Evolutionary conservation across 2,113 vertebrate genomes (phyloP).

Genomic region (Diphyllodes magnificus): DNA sequence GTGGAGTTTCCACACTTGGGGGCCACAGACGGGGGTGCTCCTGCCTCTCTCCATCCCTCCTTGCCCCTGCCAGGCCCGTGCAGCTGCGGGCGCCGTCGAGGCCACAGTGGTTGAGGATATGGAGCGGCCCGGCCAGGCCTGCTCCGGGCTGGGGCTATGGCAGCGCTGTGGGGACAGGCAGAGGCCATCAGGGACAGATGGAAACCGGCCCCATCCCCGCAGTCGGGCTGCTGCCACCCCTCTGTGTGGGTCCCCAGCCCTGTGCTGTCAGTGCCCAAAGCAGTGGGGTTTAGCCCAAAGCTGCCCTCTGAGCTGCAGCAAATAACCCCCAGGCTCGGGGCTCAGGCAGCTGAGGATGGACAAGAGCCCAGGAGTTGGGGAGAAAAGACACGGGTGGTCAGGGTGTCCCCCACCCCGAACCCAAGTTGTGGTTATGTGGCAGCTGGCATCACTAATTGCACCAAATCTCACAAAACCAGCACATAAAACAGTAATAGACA

Average conservation of each 20-base stretch:
- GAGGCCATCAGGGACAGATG: rapidly evolving
- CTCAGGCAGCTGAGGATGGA: neutral
- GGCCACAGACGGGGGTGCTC: rapidly evolving
- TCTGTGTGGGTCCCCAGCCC: rapidly evolving
- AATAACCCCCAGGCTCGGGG: rapidly evolving
- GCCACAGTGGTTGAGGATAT: rapidly evolving
- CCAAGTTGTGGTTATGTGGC: rapidly evolving
- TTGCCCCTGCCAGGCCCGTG: rapidly evolving
- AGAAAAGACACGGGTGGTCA: rapidly evolving
- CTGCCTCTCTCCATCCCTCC: rapidly evolving
- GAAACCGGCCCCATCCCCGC: rapidly evolving
- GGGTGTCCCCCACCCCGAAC: rapidly evolving
- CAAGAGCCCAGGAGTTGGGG: rapidly evolving
- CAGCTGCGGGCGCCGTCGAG: rapidly evolving
- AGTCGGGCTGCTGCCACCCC: rapidly evolving
- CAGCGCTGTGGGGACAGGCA: rapidly evolving
- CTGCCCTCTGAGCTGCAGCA: neutral
- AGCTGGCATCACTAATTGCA: rapidly evolving
- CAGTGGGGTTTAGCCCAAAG: neutral
- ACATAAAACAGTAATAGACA: rapidly evolving
- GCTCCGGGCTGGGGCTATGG: rapidly evolving
- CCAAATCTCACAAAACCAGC: neutral
- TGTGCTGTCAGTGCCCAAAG: neutral
- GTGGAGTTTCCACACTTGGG: rapidly evolving
- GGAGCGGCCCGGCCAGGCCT: rapidly evolving